phyloP scores from a whole-genome alignment of 2,797 vertebrate species.

The Brachymystax lenok region DNA sequence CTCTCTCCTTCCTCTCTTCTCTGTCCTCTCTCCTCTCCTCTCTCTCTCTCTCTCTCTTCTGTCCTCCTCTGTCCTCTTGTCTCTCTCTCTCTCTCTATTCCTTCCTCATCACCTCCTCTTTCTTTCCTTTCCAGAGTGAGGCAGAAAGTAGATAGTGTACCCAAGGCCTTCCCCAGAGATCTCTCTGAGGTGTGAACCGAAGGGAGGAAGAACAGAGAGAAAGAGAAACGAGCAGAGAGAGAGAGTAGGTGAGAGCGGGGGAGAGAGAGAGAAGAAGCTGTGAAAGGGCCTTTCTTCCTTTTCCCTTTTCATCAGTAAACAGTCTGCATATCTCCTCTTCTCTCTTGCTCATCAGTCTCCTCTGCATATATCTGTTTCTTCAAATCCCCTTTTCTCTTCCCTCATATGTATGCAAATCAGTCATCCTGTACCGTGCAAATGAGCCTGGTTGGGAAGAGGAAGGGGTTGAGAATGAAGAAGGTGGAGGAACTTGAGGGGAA shows the following conservation, averaged over 20 bases:
- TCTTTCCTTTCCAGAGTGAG: slow-evolving; percentile 49
- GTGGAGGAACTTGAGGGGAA: slow-evolving; percentile 21
- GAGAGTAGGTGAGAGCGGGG: neutral
- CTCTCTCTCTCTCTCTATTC: too few species aligned
- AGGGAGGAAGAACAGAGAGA: slow-evolving; percentile 43
- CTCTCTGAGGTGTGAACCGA: slow-evolving; percentile 68
- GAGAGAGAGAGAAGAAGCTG: slow-evolving; percentile 31
- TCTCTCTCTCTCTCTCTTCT: too few species aligned
- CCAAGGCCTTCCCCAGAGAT: slow-evolving; percentile 62
- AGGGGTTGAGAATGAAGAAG: slow-evolving; percentile 35
- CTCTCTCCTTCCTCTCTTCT: rapidly evolving
- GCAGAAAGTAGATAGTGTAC: slow-evolving; percentile 68
- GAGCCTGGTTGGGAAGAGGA: slow-evolving; percentile 62
- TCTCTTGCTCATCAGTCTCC: slow-evolving; percentile 45
- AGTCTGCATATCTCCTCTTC: slow-evolving; percentile 57
- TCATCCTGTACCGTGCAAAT: slow-evolving; percentile 78
- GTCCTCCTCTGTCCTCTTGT: rapidly evolving
- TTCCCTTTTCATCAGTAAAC: slow-evolving; percentile 69
- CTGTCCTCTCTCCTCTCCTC: too few species aligned
- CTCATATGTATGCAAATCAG: slow-evolving; percentile 84
- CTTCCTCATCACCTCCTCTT: slow-evolving; percentile 28
- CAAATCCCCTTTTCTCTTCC: slow-evolving; percentile 73
- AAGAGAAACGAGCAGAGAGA: slow-evolving; percentile 22
- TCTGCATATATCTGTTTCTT: too few species aligned
- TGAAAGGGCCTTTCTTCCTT: slow-evolving; percentile 64